phyloP scores from a whole-genome alignment of 1,140 invertebrate genomes.

The Dolichoris vasculosae region DNA sequence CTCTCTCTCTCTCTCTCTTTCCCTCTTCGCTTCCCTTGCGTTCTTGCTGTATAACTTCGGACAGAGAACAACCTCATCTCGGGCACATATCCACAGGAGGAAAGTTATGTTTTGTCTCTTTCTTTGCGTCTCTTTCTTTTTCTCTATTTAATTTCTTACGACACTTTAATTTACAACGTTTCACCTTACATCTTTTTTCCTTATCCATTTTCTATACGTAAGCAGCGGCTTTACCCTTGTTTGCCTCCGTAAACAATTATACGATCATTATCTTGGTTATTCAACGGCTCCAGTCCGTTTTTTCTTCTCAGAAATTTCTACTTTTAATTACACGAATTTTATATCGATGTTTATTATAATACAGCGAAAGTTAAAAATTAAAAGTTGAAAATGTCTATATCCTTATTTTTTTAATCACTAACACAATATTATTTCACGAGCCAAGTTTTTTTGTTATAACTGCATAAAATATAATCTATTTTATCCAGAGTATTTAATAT shows the following conservation, averaged over 20 bases:
- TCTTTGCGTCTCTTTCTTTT: not conserved
- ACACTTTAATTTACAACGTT: not conserved
- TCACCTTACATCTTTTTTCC: not conserved
- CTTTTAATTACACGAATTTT: not conserved
- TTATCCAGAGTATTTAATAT: no score
- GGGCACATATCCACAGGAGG: not conserved
- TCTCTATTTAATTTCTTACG: not conserved
- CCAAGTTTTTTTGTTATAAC: no score
- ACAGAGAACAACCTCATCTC: slow-evolving; percentile 8
- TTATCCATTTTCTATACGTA: slow-evolving; percentile 9
- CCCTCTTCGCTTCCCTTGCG: not conserved
- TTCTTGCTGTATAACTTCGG: not conserved
- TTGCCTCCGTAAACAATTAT: not conserved
- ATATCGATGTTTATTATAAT: not conserved
- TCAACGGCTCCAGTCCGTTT: not conserved
- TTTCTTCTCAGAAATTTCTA: not conserved
- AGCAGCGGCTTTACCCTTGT: not conserved
- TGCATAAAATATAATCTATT: not conserved
- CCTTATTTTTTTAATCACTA: no score
- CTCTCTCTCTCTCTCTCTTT: not conserved
- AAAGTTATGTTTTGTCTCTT: not conserved
- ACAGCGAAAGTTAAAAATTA: not conserved
- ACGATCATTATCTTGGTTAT: not conserved
- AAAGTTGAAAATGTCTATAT: no score
- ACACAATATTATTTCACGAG: no score